Evolutionary conservation across 2,113 vertebrate genomes (phyloP).

Genomic region (Sturnus vulgaris): DNA sequence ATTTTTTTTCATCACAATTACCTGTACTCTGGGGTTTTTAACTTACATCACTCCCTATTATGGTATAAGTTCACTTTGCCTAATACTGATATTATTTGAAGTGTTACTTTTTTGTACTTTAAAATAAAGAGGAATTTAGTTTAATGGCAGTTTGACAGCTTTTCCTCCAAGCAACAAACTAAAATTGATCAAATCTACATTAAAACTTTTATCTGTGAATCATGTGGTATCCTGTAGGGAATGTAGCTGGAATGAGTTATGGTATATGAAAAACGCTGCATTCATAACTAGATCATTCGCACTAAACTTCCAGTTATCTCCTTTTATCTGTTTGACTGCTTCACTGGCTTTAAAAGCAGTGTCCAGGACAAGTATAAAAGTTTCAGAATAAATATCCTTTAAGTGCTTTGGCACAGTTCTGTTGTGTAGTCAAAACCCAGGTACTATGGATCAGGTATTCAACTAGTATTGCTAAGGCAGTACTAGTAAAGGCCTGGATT

Average conservation of each 20-base stretch:
- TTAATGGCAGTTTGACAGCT: slow-evolving; percentile 61
- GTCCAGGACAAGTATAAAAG: not conserved
- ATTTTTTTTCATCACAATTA: not conserved
- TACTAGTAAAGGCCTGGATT: not conserved
- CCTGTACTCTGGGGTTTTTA: not conserved
- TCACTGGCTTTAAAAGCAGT: not conserved
- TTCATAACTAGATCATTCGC: not conserved
- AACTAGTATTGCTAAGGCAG: not conserved
- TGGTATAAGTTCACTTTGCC: not conserved
- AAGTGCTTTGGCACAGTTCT: not conserved
- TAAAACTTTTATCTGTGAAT: slow-evolving; percentile 56
- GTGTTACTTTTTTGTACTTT: slow-evolving; percentile 7
- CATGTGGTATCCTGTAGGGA: slow-evolving; percentile 24
- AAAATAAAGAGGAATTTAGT: slow-evolving; percentile 26
- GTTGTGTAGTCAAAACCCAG: not conserved
- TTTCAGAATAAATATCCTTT: not conserved
- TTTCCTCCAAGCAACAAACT: slow-evolving; percentile 56
- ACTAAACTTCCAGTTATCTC: not conserved
- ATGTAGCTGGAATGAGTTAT: slow-evolving; percentile 24
- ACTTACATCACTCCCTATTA: not conserved
- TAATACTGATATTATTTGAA: slow-evolving; percentile 11
- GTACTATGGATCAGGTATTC: not conserved
- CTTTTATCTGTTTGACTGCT: not conserved
- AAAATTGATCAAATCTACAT: slow-evolving; percentile 65
- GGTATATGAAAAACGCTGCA: slow-evolving; percentile 13